A percentile compares a stretch with the other conserved stretches of the same genome.
These are phyloP conservation scores for Phyllostomus discolor DNA, from an alignment of 2,113 vertebrate genomes.

Conservation along the genomic window DNA sequence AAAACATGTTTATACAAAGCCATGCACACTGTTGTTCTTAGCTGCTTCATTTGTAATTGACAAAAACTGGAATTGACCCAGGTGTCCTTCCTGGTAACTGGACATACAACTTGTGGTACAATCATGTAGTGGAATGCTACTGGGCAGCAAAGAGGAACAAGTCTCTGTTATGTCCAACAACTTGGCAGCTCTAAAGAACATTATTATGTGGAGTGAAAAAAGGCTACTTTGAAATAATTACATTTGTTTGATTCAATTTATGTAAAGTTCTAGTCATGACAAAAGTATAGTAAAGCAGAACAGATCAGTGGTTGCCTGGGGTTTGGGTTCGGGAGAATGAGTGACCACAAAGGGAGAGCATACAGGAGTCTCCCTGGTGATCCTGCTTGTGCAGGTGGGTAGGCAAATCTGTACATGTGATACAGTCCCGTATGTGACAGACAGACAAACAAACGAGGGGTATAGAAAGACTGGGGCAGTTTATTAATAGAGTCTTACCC, in stretches of 20 bases:
- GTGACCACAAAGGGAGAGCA: background rate
- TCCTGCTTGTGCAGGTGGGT: background rate
- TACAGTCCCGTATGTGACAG: background rate
- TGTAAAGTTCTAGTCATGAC: background rate
- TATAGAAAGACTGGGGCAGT: too few relatives aligned
- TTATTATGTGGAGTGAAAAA: background rate
- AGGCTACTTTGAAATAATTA: background rate
- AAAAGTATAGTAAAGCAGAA: background rate
- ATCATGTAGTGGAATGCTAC: rapidly evolving
- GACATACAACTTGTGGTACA: background rate
- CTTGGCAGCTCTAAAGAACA: background rate
- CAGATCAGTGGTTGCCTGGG: background rate
- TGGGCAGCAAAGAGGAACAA: rapidly evolving
- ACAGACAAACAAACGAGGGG: background rate
- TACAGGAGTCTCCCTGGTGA: background rate
- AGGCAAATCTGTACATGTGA: background rate
- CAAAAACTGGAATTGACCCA: background rate
- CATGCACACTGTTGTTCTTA: background rate
- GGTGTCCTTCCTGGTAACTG: background rate
- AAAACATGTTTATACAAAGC: background rate
- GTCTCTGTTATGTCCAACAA: background rate
- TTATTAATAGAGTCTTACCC: background rate
- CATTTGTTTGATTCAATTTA: too few relatives aligned
- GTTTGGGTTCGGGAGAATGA: background rate
- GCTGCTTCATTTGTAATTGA: background rate